A percentile compares a stretch with the other conserved stretches of the same genome.
These are phyloP conservation scores for Octodon degus DNA, from an alignment of 2,113 vertebrate genomes.

Conservation along the genomic window DNA sequence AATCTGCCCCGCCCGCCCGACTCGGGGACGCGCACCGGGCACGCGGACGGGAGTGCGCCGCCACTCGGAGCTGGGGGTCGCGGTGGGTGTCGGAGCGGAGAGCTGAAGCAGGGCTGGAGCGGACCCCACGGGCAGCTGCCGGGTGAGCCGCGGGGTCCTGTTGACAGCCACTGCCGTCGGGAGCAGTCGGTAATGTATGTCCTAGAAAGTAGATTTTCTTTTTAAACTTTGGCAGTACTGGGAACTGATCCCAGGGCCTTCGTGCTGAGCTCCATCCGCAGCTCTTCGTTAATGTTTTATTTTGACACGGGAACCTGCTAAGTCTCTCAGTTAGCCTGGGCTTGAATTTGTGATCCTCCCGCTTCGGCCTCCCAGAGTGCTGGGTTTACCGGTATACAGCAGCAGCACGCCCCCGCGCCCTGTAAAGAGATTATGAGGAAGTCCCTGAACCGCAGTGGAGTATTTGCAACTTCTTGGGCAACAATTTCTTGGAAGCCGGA, in stretches of 20 bases:
- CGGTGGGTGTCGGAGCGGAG: background rate
- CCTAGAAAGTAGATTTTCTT: background rate
- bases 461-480: slow-evolving; percentile 58
- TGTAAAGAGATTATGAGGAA: slow-evolving; percentile 51
- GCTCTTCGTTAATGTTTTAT: background rate
- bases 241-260: background rate
- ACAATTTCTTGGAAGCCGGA: slow-evolving; percentile 59
- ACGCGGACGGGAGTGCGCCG: background rate
- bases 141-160: background rate
- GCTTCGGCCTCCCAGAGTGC: background rate
- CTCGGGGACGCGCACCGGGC: background rate
- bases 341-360: background rate
- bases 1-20: background rate
- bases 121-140: background rate
- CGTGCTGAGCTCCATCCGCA: background rate
- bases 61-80: too few species aligned
- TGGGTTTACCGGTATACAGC: background rate
- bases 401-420: background rate
- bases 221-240: background rate
- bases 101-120: background rate
- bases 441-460: slow-evolving; percentile 14
- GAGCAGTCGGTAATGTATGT: background rate
- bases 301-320: background rate
- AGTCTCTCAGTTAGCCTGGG: background rate
- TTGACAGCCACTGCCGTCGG: background rate